Base-by-base conservation (phyloP, 2,113 vertebrate genomes). In the Pavo muticus region DNA sequence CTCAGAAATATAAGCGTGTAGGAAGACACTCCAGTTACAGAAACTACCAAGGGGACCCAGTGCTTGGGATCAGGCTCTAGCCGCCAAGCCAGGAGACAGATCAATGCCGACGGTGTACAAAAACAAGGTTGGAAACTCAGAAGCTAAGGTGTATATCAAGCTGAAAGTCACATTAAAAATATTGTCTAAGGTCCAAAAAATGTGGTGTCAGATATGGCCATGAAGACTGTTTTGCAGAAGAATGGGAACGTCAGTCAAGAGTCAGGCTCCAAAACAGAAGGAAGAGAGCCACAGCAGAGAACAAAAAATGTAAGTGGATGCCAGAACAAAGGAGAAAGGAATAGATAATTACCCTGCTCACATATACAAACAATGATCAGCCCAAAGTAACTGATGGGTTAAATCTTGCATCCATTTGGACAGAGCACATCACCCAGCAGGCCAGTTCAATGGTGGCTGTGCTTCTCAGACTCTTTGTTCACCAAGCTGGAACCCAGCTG, bases 31-130 rank as follows among this genome's bases (percentile, higher is more conserved):
- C 74, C 73, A 70, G 57, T 54, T n/a, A 70, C 5, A 3, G 23
- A 10, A 90, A 59, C 8, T 48, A 18, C 19, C n/a, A 30, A 47
- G 19, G 19, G 11, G 64, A 21, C n/a, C 15, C 64, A 50, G 35
- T 2, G 0, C 30, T 68, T 23, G 20, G 27, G 35, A 73, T 69
- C 30, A 73, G 21, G 35, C 30, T 50, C 3, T 61, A 81, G 59
- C 14, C 63, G 72, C 37, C 10, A 44, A 21, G 8, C 3, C 37
- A 30, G 30, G 27, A 86, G 6, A 29, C 13, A 61, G 20, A 24
- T 4, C 0, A 0, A 2, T 45, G 48, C 6, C 61, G 72, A 45
- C 10, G 24, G 20, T 16, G 19, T 11, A 37, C 23, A 60, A 75
- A 68, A 68, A 23, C 3, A 64, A 71, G 19, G 14, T 35, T 59